phyloP scores from a whole-genome alignment of 2,113 vertebrate genomes.

The Puma concolor region DNA sequence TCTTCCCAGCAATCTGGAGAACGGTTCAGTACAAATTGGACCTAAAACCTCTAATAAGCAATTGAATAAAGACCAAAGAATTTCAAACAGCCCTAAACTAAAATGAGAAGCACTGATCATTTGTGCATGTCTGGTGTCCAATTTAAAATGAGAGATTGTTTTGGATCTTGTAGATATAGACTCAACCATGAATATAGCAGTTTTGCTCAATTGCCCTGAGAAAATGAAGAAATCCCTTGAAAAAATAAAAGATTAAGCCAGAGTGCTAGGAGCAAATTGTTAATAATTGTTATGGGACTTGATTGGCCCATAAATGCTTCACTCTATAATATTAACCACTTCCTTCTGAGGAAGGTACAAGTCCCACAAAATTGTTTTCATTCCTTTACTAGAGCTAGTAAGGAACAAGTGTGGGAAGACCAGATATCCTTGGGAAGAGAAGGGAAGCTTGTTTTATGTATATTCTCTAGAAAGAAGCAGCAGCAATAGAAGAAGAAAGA shows the following conservation, averaged over 20 bases:
- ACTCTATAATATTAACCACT: neutral
- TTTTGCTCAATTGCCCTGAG: constrained; percentile 55
- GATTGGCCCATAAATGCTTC: constrained; percentile 17
- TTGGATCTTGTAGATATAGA: constrained; percentile 45
- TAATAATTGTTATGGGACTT: constrained; percentile 51
- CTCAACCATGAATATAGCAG: constrained; percentile 60
- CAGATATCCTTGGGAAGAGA: neutral
- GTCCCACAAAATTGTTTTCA: neutral
- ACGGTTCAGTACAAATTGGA: constrained; percentile 3
- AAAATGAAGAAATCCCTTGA: constrained; percentile 65
- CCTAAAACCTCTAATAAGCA: constrained; percentile 36
- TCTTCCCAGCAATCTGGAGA: neutral
- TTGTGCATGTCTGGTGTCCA: constrained; percentile 36
- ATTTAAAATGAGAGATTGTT: constrained; percentile 67
- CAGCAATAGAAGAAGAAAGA: neutral
- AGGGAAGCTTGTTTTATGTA: neutral
- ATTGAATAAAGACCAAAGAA: constrained; percentile 1
- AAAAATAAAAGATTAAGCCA: constrained; percentile 60
- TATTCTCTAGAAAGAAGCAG: neutral
- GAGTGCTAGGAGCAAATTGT: constrained; percentile 43
- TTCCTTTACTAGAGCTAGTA: neutral
- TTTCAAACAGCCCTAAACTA: neutral
- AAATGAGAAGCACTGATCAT: neutral
- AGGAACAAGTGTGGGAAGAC: neutral
- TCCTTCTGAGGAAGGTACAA: neutral